These are phyloP conservation scores for Discoglossus pictus DNA, from an alignment of 2,797 vertebrate species.

Conservation along the genomic window DNA sequence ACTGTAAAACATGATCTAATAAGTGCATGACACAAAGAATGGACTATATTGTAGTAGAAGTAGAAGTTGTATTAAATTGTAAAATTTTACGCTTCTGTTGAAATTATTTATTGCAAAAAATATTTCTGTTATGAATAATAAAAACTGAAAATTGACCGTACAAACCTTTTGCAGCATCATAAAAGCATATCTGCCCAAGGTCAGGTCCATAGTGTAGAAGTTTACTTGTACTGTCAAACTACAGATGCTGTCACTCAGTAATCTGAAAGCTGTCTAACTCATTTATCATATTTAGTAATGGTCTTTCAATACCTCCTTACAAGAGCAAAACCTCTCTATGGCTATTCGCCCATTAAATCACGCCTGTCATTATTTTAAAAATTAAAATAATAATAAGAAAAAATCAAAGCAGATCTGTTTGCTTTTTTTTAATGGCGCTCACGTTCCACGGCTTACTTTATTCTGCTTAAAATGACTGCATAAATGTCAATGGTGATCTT, in stretches of 20 bases:
- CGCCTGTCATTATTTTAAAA: not conserved
- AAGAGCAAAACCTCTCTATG: not conserved
- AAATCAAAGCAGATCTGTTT: not conserved
- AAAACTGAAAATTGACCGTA: too few relatives aligned
- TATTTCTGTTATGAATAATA: too few relatives aligned
- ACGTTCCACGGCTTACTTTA: conserved; percentile 49
- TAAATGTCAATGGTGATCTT: conserved; percentile 55
- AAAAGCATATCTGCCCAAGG: not conserved
- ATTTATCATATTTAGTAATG: conserved; percentile 28
- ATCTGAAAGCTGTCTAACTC: not conserved
- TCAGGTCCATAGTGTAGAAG: conserved; percentile 4
- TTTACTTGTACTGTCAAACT: conserved; percentile 10
- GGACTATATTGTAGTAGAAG: too few relatives aligned
- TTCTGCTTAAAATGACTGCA: conserved; percentile 54
- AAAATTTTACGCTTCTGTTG: too few relatives aligned
- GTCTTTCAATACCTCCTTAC: conserved; percentile 10
- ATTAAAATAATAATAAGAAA: conserved; percentile 19
- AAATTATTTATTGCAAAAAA: too few relatives aligned
- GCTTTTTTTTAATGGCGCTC: conserved; percentile 10
- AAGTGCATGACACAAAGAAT: too few relatives aligned
- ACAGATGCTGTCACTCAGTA: conserved; percentile 17
- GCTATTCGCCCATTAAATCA: not conserved
- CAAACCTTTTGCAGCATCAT: too few relatives aligned
- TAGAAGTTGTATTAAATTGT: too few relatives aligned
- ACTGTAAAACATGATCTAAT: too few relatives aligned